These are phyloP conservation scores for Drosophila anomelani DNA, from an alignment of 2,888 invertebrate genomes.

Conservation along the genomic window DNA sequence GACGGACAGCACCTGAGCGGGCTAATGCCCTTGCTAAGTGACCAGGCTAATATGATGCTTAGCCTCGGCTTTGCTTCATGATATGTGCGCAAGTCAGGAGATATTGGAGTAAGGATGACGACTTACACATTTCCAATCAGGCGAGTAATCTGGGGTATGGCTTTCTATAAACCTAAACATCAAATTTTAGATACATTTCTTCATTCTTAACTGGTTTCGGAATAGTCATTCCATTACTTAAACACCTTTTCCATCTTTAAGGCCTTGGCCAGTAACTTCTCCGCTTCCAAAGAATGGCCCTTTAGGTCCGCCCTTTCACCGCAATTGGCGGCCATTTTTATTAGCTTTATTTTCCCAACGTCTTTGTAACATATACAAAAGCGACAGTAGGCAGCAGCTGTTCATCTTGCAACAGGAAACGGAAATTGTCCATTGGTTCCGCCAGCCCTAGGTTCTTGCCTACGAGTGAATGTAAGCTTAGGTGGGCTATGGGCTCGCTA, in stretches of 20 bases:
- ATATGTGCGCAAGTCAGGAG: conserved; percentile 56
- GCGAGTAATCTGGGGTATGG: neutral
- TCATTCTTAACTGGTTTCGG: neutral
- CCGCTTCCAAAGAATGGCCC: neutral
- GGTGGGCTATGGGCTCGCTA: conserved; percentile 16
- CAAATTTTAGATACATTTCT: neutral
- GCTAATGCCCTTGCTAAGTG: conserved; percentile 59
- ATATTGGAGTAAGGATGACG: conserved; percentile 23
- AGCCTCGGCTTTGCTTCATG: conserved; percentile 46
- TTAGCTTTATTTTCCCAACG: conserved; percentile 62
- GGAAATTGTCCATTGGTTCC: conserved; percentile 74
- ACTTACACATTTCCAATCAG: conserved; percentile 16
- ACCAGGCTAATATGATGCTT: conserved; percentile 55
- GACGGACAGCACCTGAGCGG: conserved; percentile 4
- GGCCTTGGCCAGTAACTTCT: neutral
- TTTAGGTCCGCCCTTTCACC: conserved; percentile 17
- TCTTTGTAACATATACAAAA: conserved; percentile 46
- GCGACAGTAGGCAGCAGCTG: conserved; percentile 48
- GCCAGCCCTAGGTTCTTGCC: conserved; percentile 50
- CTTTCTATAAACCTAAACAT: neutral
- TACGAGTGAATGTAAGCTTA: conserved; percentile 14
- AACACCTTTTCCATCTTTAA: neutral
- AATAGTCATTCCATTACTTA: neutral
- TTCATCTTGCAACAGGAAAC: conserved; percentile 70
- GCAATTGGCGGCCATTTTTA: conserved; percentile 63